Evolutionary conservation across 2,113 vertebrate genomes (phyloP), one percentile per base, ranked within the genome.

Genomic region (Romanogobio albipinnatus): DNA sequence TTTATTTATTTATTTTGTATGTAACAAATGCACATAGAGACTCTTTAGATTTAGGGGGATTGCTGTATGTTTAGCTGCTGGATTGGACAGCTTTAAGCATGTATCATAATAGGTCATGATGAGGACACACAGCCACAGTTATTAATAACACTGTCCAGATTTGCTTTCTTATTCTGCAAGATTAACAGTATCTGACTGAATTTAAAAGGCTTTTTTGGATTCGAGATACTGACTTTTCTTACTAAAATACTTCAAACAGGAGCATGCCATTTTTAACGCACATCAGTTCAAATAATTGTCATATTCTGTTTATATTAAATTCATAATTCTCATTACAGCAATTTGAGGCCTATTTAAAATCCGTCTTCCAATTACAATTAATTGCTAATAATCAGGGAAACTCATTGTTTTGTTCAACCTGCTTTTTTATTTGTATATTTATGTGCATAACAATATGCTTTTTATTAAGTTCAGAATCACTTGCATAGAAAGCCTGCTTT

Each of bases 301-400:
- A 47, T 19, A 15, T 62, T 62, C 13, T 62, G 39, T 79, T 62
- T 17, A 47, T 24, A 24, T 47, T 3, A 47, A 73, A 73, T n/a
- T 24, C 43, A 24, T 73, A 17, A 9, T 22, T 39, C 1, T n/a
- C 13, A 79, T 62, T 47, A 5, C n/a, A 68, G 36, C 45, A 49
- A 61, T 58, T 74, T 66, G 8, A 64, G 61, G 39, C 49, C 53
- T 82, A 62, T 71, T 58, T 86, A 17, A 83, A 71, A 75, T 33
- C 80, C 83, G 61, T 88, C 87, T 88, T 88, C 87, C 87, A 76
- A 62, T 71, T 76, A 79, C 83, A 76, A 45, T 79, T 85, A 87
- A 83, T 83, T 64, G 82, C 29, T 88, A 75, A n/a, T 76, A 83
- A 79, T 89, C 47, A 83, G 58, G 84, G 83, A 81, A 66, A 87